Conservation (phyloP, 2,113 vertebrate genomes). For the Haemorhous mexicanus region DNA sequence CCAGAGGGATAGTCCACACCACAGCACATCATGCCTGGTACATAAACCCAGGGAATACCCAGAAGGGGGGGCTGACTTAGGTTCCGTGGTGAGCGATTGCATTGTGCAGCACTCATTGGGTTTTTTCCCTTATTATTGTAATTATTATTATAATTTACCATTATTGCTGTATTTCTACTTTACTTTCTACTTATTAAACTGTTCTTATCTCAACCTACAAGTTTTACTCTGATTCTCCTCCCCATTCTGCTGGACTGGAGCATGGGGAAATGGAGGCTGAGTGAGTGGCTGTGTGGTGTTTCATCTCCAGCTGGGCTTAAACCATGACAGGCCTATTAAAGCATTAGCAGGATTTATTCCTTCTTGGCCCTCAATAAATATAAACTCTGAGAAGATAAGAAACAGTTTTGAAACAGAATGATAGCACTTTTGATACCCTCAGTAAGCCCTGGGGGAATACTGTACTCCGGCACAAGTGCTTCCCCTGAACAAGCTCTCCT, state of each 20-base stretch:
- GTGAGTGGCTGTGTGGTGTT: not conserved
- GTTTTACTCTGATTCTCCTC: not conserved
- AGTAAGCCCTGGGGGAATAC: not conserved
- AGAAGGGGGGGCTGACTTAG: fast-evolving
- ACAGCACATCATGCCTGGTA: not conserved
- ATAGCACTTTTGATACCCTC: not conserved
- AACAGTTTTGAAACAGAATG: not conserved
- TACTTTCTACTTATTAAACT: not conserved
- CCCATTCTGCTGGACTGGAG: fast-evolving
- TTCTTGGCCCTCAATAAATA: not conserved
- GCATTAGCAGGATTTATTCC: not conserved
- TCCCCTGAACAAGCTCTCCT: not conserved
- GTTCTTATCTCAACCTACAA: not conserved
- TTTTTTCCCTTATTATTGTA: not conserved
- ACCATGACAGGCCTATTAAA: not conserved
- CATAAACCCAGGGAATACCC: fast-evolving
- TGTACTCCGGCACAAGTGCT: not conserved
- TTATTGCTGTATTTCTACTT: not conserved
- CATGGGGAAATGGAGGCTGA: too few relatives aligned
- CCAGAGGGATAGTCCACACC: not conserved
- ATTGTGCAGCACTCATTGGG: not conserved
- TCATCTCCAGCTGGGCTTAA: not conserved
- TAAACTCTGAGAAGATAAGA: not conserved
- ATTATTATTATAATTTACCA: not conserved
- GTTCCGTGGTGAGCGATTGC: fast-evolving